A percentile compares a stretch with the other conserved stretches of the same genome.
These are phyloP conservation scores for Drosophila pachea DNA, from an alignment of 1,140 invertebrate species.

Conservation along the genomic window DNA sequence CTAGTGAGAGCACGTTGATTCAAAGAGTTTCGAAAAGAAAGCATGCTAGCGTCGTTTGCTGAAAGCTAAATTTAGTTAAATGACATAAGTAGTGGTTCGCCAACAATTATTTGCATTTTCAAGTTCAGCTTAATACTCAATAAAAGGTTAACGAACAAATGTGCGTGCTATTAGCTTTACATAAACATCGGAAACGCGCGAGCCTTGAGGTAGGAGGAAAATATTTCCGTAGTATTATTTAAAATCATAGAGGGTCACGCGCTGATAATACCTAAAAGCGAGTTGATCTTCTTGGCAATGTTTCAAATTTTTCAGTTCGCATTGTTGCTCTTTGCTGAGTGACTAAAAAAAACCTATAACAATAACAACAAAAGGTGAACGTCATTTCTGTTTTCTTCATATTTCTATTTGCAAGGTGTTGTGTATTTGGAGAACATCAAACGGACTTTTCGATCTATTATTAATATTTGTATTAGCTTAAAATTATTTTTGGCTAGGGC, in stretches of 20 bases:
- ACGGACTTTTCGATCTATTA: constrained; percentile 19
- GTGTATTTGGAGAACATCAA: constrained; percentile 49
- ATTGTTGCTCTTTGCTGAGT: constrained; percentile 44
- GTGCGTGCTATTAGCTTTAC: not conserved
- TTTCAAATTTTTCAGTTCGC: constrained; percentile 55
- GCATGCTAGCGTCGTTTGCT: constrained; percentile 39
- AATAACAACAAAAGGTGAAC: constrained; percentile 49
- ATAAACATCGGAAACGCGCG: not conserved
- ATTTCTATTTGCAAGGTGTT: constrained; percentile 48
- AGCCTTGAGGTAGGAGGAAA: not conserved
- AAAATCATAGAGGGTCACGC: constrained; percentile 54
- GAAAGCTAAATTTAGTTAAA: constrained; percentile 70
- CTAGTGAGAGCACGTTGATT: not conserved
- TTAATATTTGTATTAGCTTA: constrained; percentile 16
- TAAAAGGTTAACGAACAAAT: constrained; percentile 17
- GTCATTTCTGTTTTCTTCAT: constrained; percentile 51
- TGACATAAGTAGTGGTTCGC: constrained; percentile 70
- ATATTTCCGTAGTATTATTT: not conserved
- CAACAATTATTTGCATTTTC: constrained; percentile 31
- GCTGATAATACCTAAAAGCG: constrained; percentile 50
- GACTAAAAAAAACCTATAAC: constrained; percentile 49
- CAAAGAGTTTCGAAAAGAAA: constrained; percentile 21
- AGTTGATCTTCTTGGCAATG: constrained; percentile 60
- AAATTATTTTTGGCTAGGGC: constrained; percentile 22
- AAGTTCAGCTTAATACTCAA: constrained; percentile 48